Percentiles rank a stretch among this genome's conserved stretches.
Evolutionary conservation across 2,888 invertebrate species (phyloP).

Genomic region (Ormia ochracea): DNA sequence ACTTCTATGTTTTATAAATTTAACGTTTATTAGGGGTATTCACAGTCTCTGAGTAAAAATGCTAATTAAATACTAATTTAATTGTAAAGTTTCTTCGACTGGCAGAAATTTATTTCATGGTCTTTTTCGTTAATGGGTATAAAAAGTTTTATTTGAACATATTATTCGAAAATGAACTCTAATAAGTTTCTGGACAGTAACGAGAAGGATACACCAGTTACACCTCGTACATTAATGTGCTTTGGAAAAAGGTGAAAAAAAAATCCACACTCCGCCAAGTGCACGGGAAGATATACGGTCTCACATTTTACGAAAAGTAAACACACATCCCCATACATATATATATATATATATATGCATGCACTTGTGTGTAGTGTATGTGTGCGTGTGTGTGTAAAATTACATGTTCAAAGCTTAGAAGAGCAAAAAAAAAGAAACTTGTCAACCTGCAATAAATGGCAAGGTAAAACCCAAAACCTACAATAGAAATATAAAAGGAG

Average conservation of each 20-base stretch:
- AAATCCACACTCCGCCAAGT: conserved; percentile 45
- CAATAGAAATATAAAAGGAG: conserved; percentile 65
- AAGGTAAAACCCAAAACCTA: conserved; percentile 23
- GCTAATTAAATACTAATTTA: too few relatives aligned
- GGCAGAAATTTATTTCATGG: too few relatives aligned
- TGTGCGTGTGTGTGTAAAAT: conserved; percentile 1
- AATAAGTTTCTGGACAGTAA: too few relatives aligned
- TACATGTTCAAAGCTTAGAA: conserved; percentile 32
- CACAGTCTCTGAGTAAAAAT: too few relatives aligned
- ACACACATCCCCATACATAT: not conserved
- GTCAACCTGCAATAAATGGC: conserved; percentile 61
- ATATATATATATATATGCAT: conserved; percentile 24
- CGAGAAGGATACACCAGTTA: too few relatives aligned
- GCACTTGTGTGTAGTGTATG: not conserved
- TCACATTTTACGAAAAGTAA: conserved; percentile 13
- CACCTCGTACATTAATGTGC: conserved; percentile 7
- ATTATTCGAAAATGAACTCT: too few relatives aligned
- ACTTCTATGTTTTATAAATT: too few relatives aligned
- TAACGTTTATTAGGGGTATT: too few relatives aligned
- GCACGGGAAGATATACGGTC: conserved; percentile 16
- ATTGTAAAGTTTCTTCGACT: too few relatives aligned
- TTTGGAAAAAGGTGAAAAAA: conserved; percentile 6
- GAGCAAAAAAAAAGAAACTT: conserved; percentile 48
- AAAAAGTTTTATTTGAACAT: too few relatives aligned
- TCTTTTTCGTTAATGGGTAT: too few relatives aligned